phyloP scores from a whole-genome alignment of 2,888 invertebrate genomes.

The Apodemia hepburni region DNA sequence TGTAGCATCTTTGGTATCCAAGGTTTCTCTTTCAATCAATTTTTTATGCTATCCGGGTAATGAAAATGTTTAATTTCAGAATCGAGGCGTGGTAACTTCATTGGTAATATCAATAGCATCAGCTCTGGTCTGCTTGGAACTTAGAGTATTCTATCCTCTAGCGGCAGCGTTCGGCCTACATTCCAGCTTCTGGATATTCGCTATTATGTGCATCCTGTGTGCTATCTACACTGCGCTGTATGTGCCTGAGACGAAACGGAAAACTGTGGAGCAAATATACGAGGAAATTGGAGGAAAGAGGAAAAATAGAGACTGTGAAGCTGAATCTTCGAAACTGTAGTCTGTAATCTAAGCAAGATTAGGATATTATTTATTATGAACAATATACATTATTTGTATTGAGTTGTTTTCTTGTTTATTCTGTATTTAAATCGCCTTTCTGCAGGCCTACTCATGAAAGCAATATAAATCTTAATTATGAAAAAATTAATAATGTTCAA shows the following conservation, averaged over 20 bases:
- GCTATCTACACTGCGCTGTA: constrained; percentile 56
- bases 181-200: constrained; percentile 62
- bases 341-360: constrained; percentile 16
- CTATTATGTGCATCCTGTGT: constrained; percentile 58
- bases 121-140: constrained; percentile 57
- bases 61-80: constrained; percentile 43
- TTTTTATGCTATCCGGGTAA: too few species aligned
- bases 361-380: background rate
- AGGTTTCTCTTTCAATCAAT: too few species aligned
- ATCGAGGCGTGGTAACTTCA: constrained; percentile 67
- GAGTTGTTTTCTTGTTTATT: background rate
- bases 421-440: too few species aligned
- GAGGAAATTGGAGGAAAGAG: constrained; percentile 55
- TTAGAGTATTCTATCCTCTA: constrained; percentile 64
- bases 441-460: too few species aligned
- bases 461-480: too few species aligned
- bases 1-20: too few species aligned
- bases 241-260: constrained; percentile 65
- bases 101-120: constrained; percentile 67
- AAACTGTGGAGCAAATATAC: constrained; percentile 63
- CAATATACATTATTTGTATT: background rate
- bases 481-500: too few species aligned
- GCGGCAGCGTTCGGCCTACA: constrained; percentile 52
- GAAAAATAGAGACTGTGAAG: constrained; percentile 50
- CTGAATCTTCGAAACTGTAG: constrained; percentile 59